Evolutionary conservation across 2,888 invertebrate species (phyloP).

Genomic region (Eupithecia inturbata): DNA sequence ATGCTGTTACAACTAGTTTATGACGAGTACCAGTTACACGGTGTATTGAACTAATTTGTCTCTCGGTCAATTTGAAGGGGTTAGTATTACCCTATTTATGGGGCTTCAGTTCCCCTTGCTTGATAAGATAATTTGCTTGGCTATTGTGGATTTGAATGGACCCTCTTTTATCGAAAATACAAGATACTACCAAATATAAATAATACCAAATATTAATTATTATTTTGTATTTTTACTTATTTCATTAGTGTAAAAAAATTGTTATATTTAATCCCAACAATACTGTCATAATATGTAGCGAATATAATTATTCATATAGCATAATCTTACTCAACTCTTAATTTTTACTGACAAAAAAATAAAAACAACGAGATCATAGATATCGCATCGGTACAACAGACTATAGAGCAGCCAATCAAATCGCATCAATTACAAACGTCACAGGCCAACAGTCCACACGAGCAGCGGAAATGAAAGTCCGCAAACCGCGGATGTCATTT

Average conservation of each 20-base stretch:
- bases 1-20: conserved; percentile 29
- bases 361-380: background rate
- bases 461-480: conserved; percentile 75
- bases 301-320: too few species aligned
- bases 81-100: conserved; percentile 26
- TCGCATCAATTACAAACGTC: conserved; percentile 24
- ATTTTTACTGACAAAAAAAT: background rate
- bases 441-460: conserved; percentile 51
- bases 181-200: too few species aligned
- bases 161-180: background rate
- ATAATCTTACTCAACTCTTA: background rate
- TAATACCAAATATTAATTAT: background rate
- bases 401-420: conserved; percentile 12
- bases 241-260: background rate
- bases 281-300: background rate
- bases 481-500: conserved; percentile 78
- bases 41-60: conserved; percentile 26
- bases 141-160: conserved; percentile 25
- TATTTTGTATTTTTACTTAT: background rate
- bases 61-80: conserved; percentile 34
- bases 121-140: conserved; percentile 25
- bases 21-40: conserved; percentile 29
- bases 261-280: background rate
- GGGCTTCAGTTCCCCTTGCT: conserved; percentile 28
- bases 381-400: conserved; percentile 1